Base-by-base conservation (phyloP, 2,113 vertebrate species). In the Silurus asotus region DNA sequence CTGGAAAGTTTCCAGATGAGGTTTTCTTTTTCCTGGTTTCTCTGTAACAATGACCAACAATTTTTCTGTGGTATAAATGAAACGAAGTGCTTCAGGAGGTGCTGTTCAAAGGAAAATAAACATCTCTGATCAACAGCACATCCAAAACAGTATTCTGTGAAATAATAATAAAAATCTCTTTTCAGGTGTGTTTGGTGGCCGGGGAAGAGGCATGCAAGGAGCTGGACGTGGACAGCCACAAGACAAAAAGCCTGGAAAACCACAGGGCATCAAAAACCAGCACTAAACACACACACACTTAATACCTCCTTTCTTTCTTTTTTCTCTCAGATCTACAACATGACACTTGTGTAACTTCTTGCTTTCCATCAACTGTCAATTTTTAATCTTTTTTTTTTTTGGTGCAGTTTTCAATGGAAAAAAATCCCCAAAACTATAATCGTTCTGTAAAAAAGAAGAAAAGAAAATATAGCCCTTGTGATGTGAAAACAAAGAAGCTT, bases 141-240 rank as follows among this genome's bases (percentile, higher is more conserved):
- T 72, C 37, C 37, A 6, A 23, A 5, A 53, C 10, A 59, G 55
- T 3, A 74, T 48, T 48, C 8, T 74, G 28, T 28, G 79, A 19
- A 81, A 75, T 67, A 37, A 37, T 37, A 37, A 37, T 37, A 75
- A 28, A 49, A 23, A 20, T 88, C 8, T 55, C 10, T 75, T 11
- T 69, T 49, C 59, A 99, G 98, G 97, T 92, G 94, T 99, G 84
- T 99, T 99, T 48, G 97, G 98, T 0, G 96, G 97, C 14, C 96
- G 98, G 28, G 98, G 98, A 56, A 89, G 98, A 88, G 96, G 96
- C 76, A 94, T 95, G 92, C 88, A 89, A 0, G 92, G 94, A 89
- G 93, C 90, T 0, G 96, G 97, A 20, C 93, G 97, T 77, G 97
- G 97, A 14, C 96, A 96, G 84, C 91, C 89, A 85, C 96, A 95